These are phyloP conservation scores for Noctua fimbriata DNA, from an alignment of 2,888 invertebrate genomes.

Conservation along the genomic window DNA sequence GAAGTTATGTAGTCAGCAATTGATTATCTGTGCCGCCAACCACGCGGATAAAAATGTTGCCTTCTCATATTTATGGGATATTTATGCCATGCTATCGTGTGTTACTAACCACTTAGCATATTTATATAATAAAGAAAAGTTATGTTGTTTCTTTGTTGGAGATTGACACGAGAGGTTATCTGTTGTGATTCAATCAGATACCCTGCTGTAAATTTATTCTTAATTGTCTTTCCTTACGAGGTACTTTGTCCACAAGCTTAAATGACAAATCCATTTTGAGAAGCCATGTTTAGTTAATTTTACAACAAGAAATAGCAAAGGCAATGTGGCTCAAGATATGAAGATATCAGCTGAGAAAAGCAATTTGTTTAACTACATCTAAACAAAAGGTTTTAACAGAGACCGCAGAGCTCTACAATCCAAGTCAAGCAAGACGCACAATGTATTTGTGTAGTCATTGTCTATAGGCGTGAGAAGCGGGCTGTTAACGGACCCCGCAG, in stretches of 20 bases:
- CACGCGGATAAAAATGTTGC: slow-evolving; percentile 58
- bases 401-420: slow-evolving; percentile 46
- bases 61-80: slow-evolving; percentile 54
- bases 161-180: slow-evolving; percentile 48
- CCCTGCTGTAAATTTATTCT: slow-evolving; percentile 24
- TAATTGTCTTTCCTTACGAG: slow-evolving; percentile 5
- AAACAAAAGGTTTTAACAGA: slow-evolving; percentile 45
- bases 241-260: slow-evolving; percentile 1
- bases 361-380: slow-evolving; percentile 37
- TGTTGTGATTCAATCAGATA: slow-evolving; percentile 35
- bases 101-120: slow-evolving; percentile 56
- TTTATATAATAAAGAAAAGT: slow-evolving; percentile 55
- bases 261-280: slow-evolving; percentile 2
- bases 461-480: slow-evolving; percentile 72
- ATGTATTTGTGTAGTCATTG: slow-evolving; percentile 65
- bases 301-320: neutral
- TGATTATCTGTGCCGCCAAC: slow-evolving; percentile 57
- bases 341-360: slow-evolving; percentile 44
- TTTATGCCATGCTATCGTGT: slow-evolving; percentile 55
- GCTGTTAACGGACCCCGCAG: slow-evolving; percentile 70
- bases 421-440: slow-evolving; percentile 45
- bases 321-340: slow-evolving; percentile 16
- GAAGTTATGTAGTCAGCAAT: slow-evolving; percentile 58
- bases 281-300: neutral
- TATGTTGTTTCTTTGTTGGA: slow-evolving; percentile 57